Evolutionary conservation across 2,797 vertebrate genomes (phyloP).

Genomic region (Poecilia velifera): DNA sequence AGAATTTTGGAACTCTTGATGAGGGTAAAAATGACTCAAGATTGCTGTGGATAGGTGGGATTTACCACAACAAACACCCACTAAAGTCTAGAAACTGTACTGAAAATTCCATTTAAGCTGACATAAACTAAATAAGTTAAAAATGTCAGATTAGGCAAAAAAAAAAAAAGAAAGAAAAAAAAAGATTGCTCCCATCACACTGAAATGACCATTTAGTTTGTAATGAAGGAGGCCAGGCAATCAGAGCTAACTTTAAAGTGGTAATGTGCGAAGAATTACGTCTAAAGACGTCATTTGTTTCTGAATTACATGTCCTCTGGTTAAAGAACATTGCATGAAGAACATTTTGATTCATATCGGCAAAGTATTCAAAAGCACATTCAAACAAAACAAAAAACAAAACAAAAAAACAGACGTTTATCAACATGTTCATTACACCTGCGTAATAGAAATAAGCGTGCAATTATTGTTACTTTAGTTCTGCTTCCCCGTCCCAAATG

Average conservation of each 20-base stretch:
- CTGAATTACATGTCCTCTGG: constrained; percentile 1
- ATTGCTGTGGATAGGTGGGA: not conserved
- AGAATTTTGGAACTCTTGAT: not conserved
- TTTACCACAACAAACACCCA: not conserved
- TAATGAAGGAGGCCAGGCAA: not conserved
- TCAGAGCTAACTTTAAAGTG: not conserved
- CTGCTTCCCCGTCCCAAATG: constrained; percentile 1
- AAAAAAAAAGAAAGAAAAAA: not conserved
- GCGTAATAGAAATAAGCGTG: not conserved
- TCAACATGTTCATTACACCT: not conserved
- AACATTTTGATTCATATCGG: not conserved
- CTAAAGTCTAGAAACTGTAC: not conserved
- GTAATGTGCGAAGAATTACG: not conserved
- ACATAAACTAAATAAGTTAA: not conserved
- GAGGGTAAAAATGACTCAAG: not conserved
- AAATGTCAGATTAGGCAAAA: not conserved
- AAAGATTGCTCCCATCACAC: constrained; percentile 13
- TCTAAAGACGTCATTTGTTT: not conserved
- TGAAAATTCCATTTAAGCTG: not conserved
- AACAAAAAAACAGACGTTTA: not conserved
- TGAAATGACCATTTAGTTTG: not conserved
- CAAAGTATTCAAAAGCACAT: not conserved
- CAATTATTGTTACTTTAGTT: not conserved
- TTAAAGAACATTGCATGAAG: not conserved
- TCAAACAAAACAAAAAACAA: too few relatives aligned